phyloP scores from a whole-genome alignment of 2,113 vertebrate genomes.

The Myotis davidii region DNA sequence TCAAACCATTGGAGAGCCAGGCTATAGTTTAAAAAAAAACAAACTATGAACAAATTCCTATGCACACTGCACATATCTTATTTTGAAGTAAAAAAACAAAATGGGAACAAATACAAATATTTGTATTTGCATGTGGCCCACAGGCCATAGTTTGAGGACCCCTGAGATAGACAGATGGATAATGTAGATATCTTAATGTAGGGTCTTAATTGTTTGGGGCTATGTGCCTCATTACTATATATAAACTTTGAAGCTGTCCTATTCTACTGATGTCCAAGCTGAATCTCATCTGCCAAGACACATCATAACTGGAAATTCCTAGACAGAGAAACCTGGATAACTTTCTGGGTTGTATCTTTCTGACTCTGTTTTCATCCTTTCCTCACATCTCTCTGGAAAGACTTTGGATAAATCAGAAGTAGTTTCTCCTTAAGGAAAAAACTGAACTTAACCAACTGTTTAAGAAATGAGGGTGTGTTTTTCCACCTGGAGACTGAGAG shows the following conservation, averaged over 20 bases:
- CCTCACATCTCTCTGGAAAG: background rate
- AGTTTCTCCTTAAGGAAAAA: background rate
- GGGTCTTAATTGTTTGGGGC: background rate
- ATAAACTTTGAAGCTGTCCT: background rate
- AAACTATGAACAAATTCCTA: too few species aligned
- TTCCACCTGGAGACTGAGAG: background rate
- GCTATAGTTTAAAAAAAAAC: too few species aligned
- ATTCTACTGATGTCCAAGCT: background rate
- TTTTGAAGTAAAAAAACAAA: too few species aligned
- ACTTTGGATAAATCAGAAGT: background rate
- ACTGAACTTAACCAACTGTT: background rate
- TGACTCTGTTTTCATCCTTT: background rate
- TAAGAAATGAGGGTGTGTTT: background rate
- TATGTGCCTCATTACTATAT: background rate
- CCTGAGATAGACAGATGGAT: background rate
- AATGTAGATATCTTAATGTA: background rate
- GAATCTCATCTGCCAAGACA: background rate
- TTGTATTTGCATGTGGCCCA: too few species aligned
- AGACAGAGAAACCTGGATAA: background rate
- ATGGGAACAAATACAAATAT: too few species aligned
- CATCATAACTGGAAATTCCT: background rate
- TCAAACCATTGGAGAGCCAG: too few species aligned
- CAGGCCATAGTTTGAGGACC: too few species aligned
- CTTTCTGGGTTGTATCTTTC: background rate
- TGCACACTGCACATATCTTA: too few species aligned